A percentile compares a stretch with the other conserved stretches of the same genome.
phyloP scores from a whole-genome alignment of 2,888 invertebrate genomes.

The Artemia sinica region DNA sequence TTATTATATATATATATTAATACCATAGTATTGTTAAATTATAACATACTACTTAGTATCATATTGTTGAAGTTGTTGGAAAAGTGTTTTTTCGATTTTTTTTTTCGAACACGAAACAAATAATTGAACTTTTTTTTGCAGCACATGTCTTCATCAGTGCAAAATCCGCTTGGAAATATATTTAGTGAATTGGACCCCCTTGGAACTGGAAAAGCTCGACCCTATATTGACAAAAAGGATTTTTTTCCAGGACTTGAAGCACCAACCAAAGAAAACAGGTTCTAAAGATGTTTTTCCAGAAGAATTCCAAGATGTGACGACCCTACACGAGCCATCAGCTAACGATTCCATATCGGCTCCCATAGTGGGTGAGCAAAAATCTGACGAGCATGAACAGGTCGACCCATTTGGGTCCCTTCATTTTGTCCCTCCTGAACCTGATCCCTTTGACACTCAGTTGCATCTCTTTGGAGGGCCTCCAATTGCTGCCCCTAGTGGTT shows the following conservation, averaged over 20 bases:
- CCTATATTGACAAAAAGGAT: constrained; percentile 85
- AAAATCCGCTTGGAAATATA: constrained; percentile 41
- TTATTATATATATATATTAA: too few species aligned
- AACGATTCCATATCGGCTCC: constrained; percentile 23
- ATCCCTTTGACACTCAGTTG: constrained; percentile 43
- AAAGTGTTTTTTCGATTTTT: too few species aligned
- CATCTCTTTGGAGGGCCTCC: constrained; percentile 25
- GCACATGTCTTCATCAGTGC: too few species aligned
- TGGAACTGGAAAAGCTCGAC: constrained; percentile 65
- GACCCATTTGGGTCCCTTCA: constrained; percentile 24
- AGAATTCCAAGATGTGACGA: constrained; percentile 24
- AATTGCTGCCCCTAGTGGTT: not conserved
- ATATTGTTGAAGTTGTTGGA: too few species aligned
- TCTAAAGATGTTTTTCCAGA: constrained; percentile 54
- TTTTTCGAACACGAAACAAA: too few species aligned
- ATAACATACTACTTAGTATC: too few species aligned
- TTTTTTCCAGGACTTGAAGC: constrained; percentile 89
- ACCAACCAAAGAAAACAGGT: constrained; percentile 72
- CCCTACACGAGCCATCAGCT: constrained; percentile 30
- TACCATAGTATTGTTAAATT: too few species aligned
- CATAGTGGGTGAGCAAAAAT: not conserved
- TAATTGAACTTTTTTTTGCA: too few species aligned
- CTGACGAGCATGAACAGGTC: constrained; percentile 30
- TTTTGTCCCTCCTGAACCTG: constrained; percentile 28
- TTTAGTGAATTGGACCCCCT: constrained; percentile 85